Base-by-base conservation (phyloP, 2,797 vertebrate genomes). In the Danio aesculapii region DNA sequence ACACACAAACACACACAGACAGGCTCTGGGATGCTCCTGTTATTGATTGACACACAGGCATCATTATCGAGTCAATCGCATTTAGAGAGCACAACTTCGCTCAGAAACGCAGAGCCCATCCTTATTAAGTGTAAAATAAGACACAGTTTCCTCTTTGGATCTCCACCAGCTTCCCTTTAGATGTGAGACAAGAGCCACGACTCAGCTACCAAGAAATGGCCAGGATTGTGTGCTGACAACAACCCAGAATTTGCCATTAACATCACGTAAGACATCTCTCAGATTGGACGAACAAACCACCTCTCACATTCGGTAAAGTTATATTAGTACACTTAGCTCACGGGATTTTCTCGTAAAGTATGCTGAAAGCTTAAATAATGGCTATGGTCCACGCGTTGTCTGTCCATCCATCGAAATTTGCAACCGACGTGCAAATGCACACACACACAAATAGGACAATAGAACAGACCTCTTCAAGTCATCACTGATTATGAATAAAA, bases 361-460 rank as follows among this genome's bases (percentile, higher is more conserved):
- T 89, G 84, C 91, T 70, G 73, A 89, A 91, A 88, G 91, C 90
- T 92, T 92, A 89, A 92, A 89, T 91, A 90, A 94, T 93, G 92
- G 93, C 93, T 93, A 88, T 92, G 90, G 93, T 94, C 92, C 91
- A 85, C 85, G 43, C 87, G 84, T 78, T 75, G 88, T 89, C 71
- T 68, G 67, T 82, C 84, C 12, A 50, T 50, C 87, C 85, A 73
- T 84, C 79, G 61, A 89, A 75, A 84, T 84, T 87, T 87, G 83
- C 90, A 84, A 88, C 88, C 88, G 47, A 59, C 44, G 49, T 62
- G 75, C 52, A 80, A 55, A 16, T 89, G 30, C 30, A 90, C 90
- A 92, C 59, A 85, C 84, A 57, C 77, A 87, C 87, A 91, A 90
- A 67, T 79, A 89, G 88, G 75, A 88, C 87, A 88, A 86, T 86